These are phyloP conservation scores for Phania funesta DNA, from an alignment of 2,888 invertebrate species.

Conservation along the genomic window DNA sequence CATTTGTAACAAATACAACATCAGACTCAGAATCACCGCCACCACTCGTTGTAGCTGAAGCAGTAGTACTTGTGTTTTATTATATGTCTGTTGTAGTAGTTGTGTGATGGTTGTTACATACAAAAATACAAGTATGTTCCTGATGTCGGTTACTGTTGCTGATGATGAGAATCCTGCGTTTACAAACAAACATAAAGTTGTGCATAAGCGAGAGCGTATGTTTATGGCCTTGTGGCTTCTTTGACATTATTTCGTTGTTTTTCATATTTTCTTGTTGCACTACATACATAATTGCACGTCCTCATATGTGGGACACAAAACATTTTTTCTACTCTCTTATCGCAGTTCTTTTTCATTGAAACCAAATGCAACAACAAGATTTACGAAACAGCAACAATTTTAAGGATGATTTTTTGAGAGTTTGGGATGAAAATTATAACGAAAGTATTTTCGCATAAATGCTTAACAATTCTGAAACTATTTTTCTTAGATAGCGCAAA, in stretches of 20 bases:
- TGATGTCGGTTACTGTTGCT: conserved; percentile 27
- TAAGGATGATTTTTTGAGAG: too few species aligned
- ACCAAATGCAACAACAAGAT: conserved; percentile 34
- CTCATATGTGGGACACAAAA: background rate
- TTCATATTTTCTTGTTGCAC: conserved; percentile 10
- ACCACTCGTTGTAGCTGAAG: conserved; percentile 27
- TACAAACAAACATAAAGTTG: conserved; percentile 46
- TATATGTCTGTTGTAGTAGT: background rate
- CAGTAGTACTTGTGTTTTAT: conserved; percentile 35
- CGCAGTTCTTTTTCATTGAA: conserved; percentile 2
- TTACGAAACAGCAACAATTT: too few species aligned
- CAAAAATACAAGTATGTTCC: background rate
- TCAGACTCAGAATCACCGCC: conserved; percentile 19
- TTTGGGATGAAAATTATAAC: too few species aligned
- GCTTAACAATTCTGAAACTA: too few species aligned
- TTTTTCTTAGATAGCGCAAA: too few species aligned
- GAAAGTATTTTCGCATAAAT: too few species aligned
- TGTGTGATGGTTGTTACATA: background rate
- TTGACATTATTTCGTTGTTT: conserved; percentile 46
- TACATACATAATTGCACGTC: too few species aligned
- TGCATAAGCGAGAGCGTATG: conserved; percentile 36
- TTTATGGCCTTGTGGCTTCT: conserved; percentile 62
- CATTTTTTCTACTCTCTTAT: background rate
- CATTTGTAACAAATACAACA: conserved; percentile 11
- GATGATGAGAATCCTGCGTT: conserved; percentile 46